phyloP scores from a whole-genome alignment of 2,888 invertebrate species.

The Melinopterus prodromus region DNA sequence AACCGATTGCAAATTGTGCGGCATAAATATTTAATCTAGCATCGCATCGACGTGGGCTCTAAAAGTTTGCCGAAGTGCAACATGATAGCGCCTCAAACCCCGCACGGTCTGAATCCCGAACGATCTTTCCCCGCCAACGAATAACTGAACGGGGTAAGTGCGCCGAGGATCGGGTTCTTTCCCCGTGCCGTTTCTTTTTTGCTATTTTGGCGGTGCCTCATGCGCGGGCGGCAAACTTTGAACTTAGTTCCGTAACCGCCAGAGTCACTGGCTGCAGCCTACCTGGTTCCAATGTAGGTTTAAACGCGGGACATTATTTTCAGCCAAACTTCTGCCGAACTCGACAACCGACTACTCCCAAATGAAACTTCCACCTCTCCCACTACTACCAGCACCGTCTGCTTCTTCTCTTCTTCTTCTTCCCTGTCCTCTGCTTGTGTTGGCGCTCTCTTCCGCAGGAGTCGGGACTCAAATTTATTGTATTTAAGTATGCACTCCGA shows the following conservation, averaged over 20 bases:
- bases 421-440: neutral
- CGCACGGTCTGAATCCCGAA: neutral
- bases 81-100: slow-evolving; percentile 22
- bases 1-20: slow-evolving; percentile 15
- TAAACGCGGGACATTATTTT: slow-evolving; percentile 27
- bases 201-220: neutral
- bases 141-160: neutral
- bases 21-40: slow-evolving; percentile 25
- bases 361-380: slow-evolving; percentile 10
- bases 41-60: slow-evolving; percentile 11
- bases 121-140: neutral
- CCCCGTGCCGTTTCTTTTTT: neutral
- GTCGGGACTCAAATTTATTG: slow-evolving; percentile 22
- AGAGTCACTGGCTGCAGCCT: neutral
- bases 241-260: neutral
- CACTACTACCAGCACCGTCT: neutral
- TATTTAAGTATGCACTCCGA: slow-evolving; percentile 28
- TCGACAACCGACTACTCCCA: neutral
- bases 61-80: slow-evolving; percentile 26
- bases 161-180: neutral
- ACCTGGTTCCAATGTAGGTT: slow-evolving; percentile 29
- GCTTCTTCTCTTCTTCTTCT: neutral
- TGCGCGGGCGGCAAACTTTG: neutral
- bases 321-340: slow-evolving; percentile 17
- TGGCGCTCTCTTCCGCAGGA: neutral